phyloP scores from a whole-genome alignment of 2,113 vertebrate species.

The Periophthalmus modestus region DNA sequence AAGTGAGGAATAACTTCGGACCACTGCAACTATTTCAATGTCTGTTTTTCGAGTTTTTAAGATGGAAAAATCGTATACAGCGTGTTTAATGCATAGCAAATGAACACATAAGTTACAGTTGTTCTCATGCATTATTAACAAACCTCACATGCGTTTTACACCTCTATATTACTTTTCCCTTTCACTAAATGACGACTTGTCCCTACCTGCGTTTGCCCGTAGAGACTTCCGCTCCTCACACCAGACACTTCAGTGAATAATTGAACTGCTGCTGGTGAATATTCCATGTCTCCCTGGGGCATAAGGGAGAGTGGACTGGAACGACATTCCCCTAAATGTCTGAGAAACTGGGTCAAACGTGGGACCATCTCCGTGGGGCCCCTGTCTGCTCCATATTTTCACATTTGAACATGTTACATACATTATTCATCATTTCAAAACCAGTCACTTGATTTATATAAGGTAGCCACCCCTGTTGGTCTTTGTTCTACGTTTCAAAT shows the following conservation, averaged over 20 bases:
- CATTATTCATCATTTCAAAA: conserved; percentile 4
- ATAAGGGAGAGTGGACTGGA: conserved; percentile 16
- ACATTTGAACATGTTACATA: conserved; percentile 13
- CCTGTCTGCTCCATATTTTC: conserved; percentile 8
- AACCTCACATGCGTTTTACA: neutral
- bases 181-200: conserved; percentile 13
- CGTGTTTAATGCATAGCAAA: no score
- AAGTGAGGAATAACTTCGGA: no score
- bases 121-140: neutral
- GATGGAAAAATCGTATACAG: no score
- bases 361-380: neutral
- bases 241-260: conserved; percentile 64
- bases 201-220: conserved; percentile 2
- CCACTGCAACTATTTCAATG: no score
- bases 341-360: conserved; percentile 41
- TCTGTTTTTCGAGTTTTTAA: no score
- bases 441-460: neutral
- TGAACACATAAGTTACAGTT: neutral
- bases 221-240: conserved; percentile 23
- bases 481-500: neutral
- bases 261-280: conserved; percentile 59
- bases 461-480: neutral
- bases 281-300: conserved; percentile 40
- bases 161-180: neutral
- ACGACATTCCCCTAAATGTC: conserved; percentile 27